A percentile compares a stretch with the other conserved stretches of the same genome.
These are phyloP conservation scores for Melospiza georgiana DNA, from an alignment of 2,113 vertebrate genomes.

Conservation along the genomic window DNA sequence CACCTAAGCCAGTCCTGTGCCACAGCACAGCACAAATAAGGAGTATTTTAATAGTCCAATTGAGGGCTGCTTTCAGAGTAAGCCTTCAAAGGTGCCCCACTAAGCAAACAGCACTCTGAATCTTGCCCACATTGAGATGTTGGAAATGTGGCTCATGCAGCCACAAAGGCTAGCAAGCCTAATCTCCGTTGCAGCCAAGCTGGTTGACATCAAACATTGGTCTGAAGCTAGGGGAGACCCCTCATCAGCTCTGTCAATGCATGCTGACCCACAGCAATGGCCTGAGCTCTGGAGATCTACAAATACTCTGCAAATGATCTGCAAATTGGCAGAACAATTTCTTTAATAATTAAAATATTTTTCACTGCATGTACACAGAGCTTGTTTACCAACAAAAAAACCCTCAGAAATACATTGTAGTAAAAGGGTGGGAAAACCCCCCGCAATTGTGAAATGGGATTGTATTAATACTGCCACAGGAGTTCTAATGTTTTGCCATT, in stretches of 20 bases:
- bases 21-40: background rate
- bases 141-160: background rate
- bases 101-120: background rate
- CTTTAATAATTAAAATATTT: background rate
- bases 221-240: background rate
- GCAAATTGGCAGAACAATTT: background rate
- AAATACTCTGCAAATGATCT: background rate
- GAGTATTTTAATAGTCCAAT: background rate
- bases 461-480: background rate
- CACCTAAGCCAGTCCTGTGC: background rate
- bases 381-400: background rate
- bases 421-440: rapidly evolving
- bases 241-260: background rate
- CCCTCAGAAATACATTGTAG: background rate
- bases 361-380: background rate
- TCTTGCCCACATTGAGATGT: background rate
- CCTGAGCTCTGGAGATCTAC: background rate
- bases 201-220: background rate
- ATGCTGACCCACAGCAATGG: background rate
- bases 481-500: background rate
- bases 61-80: background rate
- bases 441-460: background rate
- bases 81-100: background rate
- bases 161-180: background rate
- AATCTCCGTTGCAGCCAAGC: background rate